phyloP scores from a whole-genome alignment of 2,888 invertebrate species.

The Minunthozetes semirufus region DNA sequence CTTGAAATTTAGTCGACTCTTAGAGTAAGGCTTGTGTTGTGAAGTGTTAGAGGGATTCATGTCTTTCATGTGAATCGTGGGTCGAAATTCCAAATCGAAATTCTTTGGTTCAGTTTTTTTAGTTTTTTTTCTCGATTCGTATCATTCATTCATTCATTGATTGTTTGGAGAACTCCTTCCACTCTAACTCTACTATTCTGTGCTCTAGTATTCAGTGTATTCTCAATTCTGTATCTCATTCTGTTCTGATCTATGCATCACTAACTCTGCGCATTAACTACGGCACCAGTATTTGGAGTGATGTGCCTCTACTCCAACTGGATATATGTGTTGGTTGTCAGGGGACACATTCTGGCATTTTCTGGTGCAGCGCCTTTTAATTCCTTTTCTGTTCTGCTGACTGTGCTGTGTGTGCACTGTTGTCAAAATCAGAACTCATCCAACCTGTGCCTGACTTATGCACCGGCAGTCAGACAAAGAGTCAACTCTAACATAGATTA shows the following conservation, averaged over 20 bases:
- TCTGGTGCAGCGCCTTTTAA: slow-evolving; percentile 26
- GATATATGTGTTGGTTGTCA: slow-evolving; percentile 25
- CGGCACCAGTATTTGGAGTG: background rate
- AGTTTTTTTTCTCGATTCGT: background rate
- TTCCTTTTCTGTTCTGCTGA: slow-evolving; percentile 22
- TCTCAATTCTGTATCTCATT: background rate
- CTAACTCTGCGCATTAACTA: slow-evolving; percentile 13
- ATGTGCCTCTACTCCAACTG: background rate
- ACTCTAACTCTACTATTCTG: background rate
- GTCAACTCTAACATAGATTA: slow-evolving; percentile 25
- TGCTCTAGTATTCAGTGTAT: no score
- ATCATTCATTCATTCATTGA: background rate
- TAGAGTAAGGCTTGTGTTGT: no score
- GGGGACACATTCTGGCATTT: slow-evolving; percentile 27
- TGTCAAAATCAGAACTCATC: slow-evolving; percentile 28
- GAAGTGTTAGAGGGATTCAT: background rate
- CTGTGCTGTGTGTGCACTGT: slow-evolving; percentile 6
- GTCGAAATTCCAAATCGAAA: background rate
- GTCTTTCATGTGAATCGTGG: background rate
- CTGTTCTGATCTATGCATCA: slow-evolving; percentile 12
- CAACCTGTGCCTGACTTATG: slow-evolving; percentile 22
- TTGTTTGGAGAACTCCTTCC: background rate
- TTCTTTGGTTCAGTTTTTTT: background rate
- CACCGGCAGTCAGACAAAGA: background rate
- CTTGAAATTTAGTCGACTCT: background rate